Percentiles rank a stretch among this genome's conserved stretches.
Evolutionary conservation across 1,140 invertebrate genomes (phyloP).

Genomic region (Drosophila repleta): DNA sequence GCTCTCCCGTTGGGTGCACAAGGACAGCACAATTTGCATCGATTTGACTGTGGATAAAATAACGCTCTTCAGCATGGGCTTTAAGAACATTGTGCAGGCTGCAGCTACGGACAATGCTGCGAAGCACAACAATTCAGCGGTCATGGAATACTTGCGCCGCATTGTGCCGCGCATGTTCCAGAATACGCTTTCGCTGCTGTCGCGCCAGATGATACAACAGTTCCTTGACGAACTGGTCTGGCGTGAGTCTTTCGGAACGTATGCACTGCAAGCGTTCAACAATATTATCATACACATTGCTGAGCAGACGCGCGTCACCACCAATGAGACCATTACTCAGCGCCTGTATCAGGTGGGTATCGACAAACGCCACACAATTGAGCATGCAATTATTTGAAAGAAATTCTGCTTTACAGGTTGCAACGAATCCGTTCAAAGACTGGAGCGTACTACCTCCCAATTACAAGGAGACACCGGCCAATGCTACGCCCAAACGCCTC

Average conservation of each 20-base stretch:
- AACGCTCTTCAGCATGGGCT: slow-evolving; percentile 90
- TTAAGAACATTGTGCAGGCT: slow-evolving; percentile 89
- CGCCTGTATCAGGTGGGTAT: slow-evolving; percentile 83
- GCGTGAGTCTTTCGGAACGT: slow-evolving; percentile 89
- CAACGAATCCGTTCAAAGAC: slow-evolving; percentile 91
- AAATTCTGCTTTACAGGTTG: slow-evolving; percentile 85
- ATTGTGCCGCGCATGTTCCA: slow-evolving; percentile 96
- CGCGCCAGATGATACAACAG: slow-evolving; percentile 93
- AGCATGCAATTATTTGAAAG: slow-evolving; percentile 85
- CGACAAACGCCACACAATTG: background rate
- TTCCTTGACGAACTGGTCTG: slow-evolving; percentile 95
- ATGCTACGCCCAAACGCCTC: slow-evolving; percentile 75
- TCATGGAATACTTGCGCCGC: slow-evolving; percentile 94
- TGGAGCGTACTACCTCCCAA: slow-evolving; percentile 87
- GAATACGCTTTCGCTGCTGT: slow-evolving; percentile 92
- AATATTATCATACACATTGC: slow-evolving; percentile 91
- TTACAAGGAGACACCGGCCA: slow-evolving; percentile 76
- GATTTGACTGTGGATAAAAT: slow-evolving; percentile 93
- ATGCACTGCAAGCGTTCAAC: slow-evolving; percentile 91
- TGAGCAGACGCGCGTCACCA: slow-evolving; percentile 89
- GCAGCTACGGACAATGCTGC: slow-evolving; percentile 86
- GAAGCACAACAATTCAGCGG: slow-evolving; percentile 88
- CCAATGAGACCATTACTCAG: slow-evolving; percentile 84
- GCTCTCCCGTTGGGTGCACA: slow-evolving; percentile 90
- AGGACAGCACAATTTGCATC: slow-evolving; percentile 90